A percentile compares a stretch with the other conserved stretches of the same genome.
phyloP scores from a whole-genome alignment of 2,797 vertebrate species.

The Nyctibius grandis region DNA sequence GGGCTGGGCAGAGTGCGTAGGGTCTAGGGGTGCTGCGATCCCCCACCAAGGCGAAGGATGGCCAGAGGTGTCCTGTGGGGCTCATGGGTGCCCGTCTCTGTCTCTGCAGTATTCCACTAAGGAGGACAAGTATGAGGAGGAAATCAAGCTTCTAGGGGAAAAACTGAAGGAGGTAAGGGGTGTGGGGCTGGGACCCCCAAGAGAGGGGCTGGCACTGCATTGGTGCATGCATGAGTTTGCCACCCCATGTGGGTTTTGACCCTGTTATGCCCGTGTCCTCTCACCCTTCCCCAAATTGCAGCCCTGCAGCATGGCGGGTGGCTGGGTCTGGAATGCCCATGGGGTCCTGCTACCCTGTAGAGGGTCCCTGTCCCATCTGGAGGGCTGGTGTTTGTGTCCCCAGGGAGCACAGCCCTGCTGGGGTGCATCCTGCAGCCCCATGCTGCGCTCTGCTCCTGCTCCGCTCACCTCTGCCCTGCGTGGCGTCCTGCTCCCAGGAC shows the following conservation, averaged over 20 bases:
- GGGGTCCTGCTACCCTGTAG: background rate
- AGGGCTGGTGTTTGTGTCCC: background rate
- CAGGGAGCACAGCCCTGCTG: background rate
- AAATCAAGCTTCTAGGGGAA: conserved; percentile 92
- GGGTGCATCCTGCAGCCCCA: background rate
- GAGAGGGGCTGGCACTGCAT: background rate
- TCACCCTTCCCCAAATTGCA: background rate
- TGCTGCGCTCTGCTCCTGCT: background rate
- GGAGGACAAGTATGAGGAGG: conserved; percentile 98
- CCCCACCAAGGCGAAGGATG: too few species aligned
- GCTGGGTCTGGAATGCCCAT: background rate
- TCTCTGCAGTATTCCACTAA: conserved; percentile 91
- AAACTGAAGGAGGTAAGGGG: conserved; percentile 92
- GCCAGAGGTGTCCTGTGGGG: background rate
- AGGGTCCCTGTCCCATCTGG: background rate
- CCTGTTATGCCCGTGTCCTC: background rate
- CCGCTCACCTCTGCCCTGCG: background rate
- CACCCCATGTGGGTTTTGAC: background rate
- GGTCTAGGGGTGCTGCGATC: background rate
- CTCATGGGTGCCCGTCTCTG: background rate
- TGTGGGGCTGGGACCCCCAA: background rate
- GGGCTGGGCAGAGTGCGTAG: background rate
- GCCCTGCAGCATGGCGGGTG: background rate
- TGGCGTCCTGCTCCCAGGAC: background rate
- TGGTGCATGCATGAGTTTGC: background rate